phyloP scores from a whole-genome alignment of 2,888 invertebrate species.

The Thera britannica region DNA sequence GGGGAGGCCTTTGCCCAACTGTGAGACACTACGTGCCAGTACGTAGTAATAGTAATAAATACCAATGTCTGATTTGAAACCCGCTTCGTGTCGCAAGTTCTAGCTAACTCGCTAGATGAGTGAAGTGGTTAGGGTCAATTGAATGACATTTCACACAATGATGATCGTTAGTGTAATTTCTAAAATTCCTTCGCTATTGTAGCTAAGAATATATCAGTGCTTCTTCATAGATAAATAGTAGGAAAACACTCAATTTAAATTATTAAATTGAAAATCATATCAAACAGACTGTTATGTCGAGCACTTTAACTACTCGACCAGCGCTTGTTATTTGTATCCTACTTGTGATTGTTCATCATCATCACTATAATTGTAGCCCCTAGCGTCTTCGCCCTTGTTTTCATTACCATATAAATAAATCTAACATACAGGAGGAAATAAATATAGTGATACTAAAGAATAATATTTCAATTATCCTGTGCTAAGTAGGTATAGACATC shows the following conservation, averaged over 20 bases:
- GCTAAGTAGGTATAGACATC: too few relatives aligned
- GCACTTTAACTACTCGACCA: neutral
- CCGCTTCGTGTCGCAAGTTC: neutral
- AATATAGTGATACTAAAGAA: too few relatives aligned
- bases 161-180: conserved; percentile 8
- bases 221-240: neutral
- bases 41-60: neutral
- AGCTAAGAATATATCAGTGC: neutral
- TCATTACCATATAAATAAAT: too few relatives aligned
- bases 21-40: too few relatives aligned
- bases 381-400: neutral
- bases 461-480: too few relatives aligned
- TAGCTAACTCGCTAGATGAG: conserved; percentile 9
- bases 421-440: too few relatives aligned
- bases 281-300: neutral
- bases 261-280: neutral
- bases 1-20: too few relatives aligned
- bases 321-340: neutral
- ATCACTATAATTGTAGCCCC: neutral
- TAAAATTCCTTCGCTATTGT: neutral
- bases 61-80: neutral
- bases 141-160: conserved; percentile 29
- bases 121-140: conserved; percentile 22
- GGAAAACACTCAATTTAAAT: conserved; percentile 1
- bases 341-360: conserved; percentile 2